Percentiles rank a stretch among this genome's conserved stretches.
Evolutionary conservation across 2,888 invertebrate species (phyloP).

Genomic region (Ischnus inquisitorius): DNA sequence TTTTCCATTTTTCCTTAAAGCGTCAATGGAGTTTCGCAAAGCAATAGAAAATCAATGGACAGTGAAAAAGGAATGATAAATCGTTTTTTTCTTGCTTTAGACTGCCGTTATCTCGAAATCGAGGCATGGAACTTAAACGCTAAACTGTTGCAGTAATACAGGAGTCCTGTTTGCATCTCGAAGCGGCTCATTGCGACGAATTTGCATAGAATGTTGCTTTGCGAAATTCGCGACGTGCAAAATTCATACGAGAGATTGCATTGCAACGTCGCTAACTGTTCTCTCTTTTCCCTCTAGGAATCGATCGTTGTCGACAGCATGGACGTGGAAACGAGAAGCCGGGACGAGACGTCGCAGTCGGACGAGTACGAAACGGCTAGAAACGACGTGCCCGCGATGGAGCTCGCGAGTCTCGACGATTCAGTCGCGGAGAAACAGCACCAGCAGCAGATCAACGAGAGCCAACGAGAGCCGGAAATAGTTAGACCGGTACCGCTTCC

Average conservation of each 20-base stretch:
- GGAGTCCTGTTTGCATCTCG: background rate
- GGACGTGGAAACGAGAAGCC: slow-evolving; percentile 58
- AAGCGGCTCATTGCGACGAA: slow-evolving; percentile 52
- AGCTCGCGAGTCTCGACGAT: slow-evolving; percentile 18
- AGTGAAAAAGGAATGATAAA: background rate
- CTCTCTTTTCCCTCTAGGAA: slow-evolving; percentile 76
- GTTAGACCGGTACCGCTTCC: slow-evolving; percentile 5
- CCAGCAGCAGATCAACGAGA: slow-evolving; percentile 32
- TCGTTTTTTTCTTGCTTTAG: too few relatives aligned
- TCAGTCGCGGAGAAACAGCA: slow-evolving; percentile 31
- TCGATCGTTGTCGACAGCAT: slow-evolving; percentile 72
- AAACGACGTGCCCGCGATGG: slow-evolving; percentile 28
- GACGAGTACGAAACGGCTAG: slow-evolving; percentile 60
- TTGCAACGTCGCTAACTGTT: slow-evolving; percentile 34
- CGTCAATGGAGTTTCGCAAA: background rate
- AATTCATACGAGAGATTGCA: slow-evolving; percentile 61
- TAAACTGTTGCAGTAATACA: background rate
- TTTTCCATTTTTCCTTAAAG: background rate
- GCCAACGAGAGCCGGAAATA: slow-evolving; percentile 27
- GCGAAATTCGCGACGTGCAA: slow-evolving; percentile 77
- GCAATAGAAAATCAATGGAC: background rate
- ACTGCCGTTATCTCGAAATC: background rate
- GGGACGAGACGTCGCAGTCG: slow-evolving; percentile 53
- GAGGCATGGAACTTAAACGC: background rate
- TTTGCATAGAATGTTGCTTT: slow-evolving; percentile 83